Base-by-base conservation (phyloP, 1,140 invertebrate genomes). In the Ceratina calcarata region DNA sequence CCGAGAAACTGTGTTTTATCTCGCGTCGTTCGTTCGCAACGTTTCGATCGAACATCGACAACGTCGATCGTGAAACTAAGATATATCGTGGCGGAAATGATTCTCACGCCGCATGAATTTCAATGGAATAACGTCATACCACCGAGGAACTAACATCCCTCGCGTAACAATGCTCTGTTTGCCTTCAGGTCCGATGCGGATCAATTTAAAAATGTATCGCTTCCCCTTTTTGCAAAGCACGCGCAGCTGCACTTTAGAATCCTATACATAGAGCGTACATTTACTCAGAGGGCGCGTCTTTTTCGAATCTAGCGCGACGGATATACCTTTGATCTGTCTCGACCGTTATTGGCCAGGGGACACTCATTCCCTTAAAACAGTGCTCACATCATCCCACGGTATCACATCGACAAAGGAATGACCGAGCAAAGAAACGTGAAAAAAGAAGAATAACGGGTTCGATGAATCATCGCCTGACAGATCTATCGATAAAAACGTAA, bases 241-340 rank as follows among this genome's bases (percentile, higher is more conserved):
- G 74, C 61, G 55, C 70, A 79, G 62, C 78, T 73, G 78, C 64
- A 67, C 61, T 74, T 73, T 67, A 51, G 55, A 37, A 66, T 65
- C 18, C 64, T 79, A 73, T 74, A 74, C 62, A 73, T 74, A 73
- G 61, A 58, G 55, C 16, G 27, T 45, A 51, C 61, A 10, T 79
- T 79, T 79, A 53, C 70, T 74, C n/a, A 22, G 24, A n/a, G 53
- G 61, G 37, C 45, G 78, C 78, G 61, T 71, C 62, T 67, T 79
- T 79, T 79, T 79, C 57, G 55, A 79, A 79, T 74, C 61, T 74
- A 45, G 51, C 71, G 78, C 78, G 69, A 32, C 45, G 55, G 61
- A 66, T 66, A 66, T 66, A 60, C 18, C 24, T 79, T 66, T 70
- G 77, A 79, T 74, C 37, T 51, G n/a, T 12, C 71, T 79, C 45